Evolutionary conservation across 2,888 invertebrate genomes (phyloP).

Genomic region (Lasioglossum marginatum): DNA sequence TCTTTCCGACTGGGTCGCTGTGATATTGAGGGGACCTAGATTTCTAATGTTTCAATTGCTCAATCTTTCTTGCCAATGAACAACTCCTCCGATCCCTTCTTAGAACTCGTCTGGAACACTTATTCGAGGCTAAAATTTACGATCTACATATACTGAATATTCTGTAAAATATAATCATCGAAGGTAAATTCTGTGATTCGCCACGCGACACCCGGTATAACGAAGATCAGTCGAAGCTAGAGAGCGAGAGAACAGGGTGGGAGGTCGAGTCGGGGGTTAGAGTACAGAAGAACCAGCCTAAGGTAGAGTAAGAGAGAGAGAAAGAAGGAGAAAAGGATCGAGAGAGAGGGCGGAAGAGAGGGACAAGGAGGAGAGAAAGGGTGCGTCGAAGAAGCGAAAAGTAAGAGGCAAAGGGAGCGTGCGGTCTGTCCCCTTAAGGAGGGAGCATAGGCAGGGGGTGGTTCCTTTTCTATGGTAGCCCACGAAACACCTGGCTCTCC

Average conservation of each 20-base stretch:
- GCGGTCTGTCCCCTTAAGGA: conserved; percentile 50
- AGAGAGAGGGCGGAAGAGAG: conserved; percentile 19
- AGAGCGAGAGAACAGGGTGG: conserved; percentile 48
- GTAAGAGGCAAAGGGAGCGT: conserved; percentile 48
- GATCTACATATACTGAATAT: neutral
- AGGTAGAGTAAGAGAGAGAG: conserved; percentile 21
- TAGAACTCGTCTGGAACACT: no score
- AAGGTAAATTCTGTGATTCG: conserved; percentile 29
- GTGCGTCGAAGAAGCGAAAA: conserved; percentile 50
- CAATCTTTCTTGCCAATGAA: neutral
- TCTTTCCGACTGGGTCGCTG: neutral
- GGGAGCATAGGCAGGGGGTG: conserved; percentile 71
- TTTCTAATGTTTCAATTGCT: neutral
- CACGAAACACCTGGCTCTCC: conserved; percentile 79
- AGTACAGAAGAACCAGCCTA: conserved; percentile 30
- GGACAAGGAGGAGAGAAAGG: conserved; percentile 42
- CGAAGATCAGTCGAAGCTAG: conserved; percentile 55
- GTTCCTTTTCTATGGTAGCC: conserved; percentile 71
- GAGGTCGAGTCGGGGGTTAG: conserved; percentile 29
- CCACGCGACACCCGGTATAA: conserved; percentile 69
- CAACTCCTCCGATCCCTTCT: no score
- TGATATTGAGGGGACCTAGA: neutral
- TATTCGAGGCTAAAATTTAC: no score
- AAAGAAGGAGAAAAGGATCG: neutral
- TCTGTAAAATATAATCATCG: neutral